Percentiles rank a stretch among this genome's conserved stretches.
phyloP scores from a whole-genome alignment of 1,140 invertebrate species.

The Physella acuta region DNA sequence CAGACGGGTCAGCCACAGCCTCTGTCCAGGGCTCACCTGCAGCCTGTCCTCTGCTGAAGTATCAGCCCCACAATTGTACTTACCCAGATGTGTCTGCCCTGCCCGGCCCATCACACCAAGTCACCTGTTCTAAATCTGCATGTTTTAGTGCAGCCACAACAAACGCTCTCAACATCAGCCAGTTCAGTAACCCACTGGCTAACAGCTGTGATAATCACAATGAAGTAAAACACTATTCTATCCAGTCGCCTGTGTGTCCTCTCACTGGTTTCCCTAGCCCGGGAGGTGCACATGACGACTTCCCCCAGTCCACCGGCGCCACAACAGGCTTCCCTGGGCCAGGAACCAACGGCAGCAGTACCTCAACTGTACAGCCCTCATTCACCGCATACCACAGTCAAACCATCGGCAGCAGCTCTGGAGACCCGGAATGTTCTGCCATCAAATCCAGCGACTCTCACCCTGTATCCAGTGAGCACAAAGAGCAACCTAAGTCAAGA shows the following conservation, averaged over 20 bases:
- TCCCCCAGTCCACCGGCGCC: conserved; percentile 12
- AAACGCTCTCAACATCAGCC: too few relatives aligned
- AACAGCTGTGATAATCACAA: conserved; percentile 3
- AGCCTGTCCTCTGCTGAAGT: not conserved
- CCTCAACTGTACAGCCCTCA: not conserved
- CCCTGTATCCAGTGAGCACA: not conserved
- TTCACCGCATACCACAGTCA: conserved; percentile 8
- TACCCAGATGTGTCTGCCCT: too few relatives aligned
- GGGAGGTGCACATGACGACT: not conserved
- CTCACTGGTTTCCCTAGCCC: conserved; percentile 23
- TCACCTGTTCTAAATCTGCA: too few relatives aligned
- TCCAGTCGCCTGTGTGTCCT: conserved; percentile 22
- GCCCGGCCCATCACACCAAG: not conserved
- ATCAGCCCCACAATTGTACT: too few relatives aligned
- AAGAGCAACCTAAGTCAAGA: conserved; percentile 13
- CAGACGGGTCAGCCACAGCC: not conserved
- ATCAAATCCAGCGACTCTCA: not conserved
- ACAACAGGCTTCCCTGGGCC: conserved; percentile 21
- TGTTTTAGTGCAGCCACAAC: too few relatives aligned
- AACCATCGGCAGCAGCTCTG: not conserved
- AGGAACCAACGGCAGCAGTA: conserved; percentile 12
- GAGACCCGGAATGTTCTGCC: not conserved
- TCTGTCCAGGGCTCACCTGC: not conserved
- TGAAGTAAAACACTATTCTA: not conserved
- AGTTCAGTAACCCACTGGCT: not conserved